A percentile compares a stretch with the other conserved stretches of the same genome.
These are phyloP conservation scores for Cochlearius cochlearius DNA, from an alignment of 2,113 vertebrate genomes.

Conservation along the genomic window DNA sequence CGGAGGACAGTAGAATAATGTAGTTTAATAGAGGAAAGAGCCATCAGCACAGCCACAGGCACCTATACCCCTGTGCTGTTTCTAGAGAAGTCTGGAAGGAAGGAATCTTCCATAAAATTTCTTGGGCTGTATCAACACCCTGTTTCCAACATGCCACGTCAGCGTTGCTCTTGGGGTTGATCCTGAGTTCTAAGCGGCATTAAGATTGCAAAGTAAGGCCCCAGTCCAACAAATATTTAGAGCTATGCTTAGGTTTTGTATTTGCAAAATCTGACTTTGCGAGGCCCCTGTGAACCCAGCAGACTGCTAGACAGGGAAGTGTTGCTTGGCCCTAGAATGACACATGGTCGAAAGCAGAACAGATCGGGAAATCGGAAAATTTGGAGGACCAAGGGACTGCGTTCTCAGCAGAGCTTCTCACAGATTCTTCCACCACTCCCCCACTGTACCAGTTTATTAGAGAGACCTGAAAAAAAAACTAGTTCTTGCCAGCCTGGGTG, in stretches of 20 bases:
- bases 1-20: neutral
- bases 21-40: neutral
- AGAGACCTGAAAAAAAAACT: neutral
- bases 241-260: neutral
- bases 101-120: neutral
- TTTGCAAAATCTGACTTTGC: neutral
- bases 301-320: neutral
- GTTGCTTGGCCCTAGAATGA: neutral
- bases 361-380: neutral
- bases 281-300: neutral
- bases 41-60: neutral
- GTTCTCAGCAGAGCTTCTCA: neutral
- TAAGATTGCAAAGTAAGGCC: neutral
- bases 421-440: neutral
- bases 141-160: neutral
- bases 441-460: neutral
- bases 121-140: neutral
- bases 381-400: neutral
- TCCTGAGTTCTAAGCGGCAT: neutral
- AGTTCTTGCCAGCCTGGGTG: constrained; percentile 13
- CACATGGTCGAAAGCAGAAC: neutral
- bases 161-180: neutral
- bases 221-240: neutral
- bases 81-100: neutral
- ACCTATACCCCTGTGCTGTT: neutral